These are phyloP conservation scores for Orchesella cincta DNA, from an alignment of 1,140 invertebrate genomes.

Conservation along the genomic window DNA sequence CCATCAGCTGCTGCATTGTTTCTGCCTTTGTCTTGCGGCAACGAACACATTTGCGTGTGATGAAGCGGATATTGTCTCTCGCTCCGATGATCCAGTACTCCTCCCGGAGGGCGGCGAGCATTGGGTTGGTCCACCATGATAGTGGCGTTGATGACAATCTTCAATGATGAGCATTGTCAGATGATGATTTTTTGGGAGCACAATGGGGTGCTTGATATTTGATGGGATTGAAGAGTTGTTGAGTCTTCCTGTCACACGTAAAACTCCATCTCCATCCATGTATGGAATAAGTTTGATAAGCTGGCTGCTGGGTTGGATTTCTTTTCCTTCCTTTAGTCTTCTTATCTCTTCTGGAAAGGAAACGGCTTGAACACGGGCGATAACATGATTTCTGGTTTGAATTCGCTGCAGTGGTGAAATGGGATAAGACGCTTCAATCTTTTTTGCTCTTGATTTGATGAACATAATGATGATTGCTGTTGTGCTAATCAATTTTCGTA, in stretches of 20 bases:
- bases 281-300: not conserved
- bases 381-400: too few species aligned
- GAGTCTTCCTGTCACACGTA: not conserved
- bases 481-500: too few species aligned
- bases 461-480: too few species aligned
- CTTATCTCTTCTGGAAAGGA: too few species aligned
- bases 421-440: too few species aligned
- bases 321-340: too few species aligned
- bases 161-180: not conserved
- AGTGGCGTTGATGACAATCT: not conserved
- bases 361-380: too few species aligned
- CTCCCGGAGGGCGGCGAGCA: not conserved
- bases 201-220: not conserved
- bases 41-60: not conserved
- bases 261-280: not conserved
- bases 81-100: not conserved
- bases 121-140: not conserved
- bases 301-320: too few species aligned
- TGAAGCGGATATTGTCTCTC: not conserved
- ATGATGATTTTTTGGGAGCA: not conserved
- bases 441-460: too few species aligned
- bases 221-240: not conserved
- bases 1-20: conserved; percentile 49
- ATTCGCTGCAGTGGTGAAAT: too few species aligned
- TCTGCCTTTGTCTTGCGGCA: not conserved